A percentile compares a stretch with the other conserved stretches of the same genome.
Evolutionary conservation across 1,140 invertebrate species (phyloP).

Genomic region (Pissodes strobi): DNA sequence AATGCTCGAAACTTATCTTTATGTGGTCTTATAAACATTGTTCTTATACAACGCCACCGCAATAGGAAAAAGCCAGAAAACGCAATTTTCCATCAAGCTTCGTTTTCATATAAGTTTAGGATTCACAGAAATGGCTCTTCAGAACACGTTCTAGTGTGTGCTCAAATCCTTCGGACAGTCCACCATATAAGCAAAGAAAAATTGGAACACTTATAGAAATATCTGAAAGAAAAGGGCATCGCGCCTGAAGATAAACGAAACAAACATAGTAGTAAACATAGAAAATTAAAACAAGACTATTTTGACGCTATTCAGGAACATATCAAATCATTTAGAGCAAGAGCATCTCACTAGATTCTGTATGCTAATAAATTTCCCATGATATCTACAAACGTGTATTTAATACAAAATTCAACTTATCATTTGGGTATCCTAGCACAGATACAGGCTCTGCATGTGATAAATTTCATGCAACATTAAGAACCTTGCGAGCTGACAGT

Average conservation of each 20-base stretch:
- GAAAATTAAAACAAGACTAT: slow-evolving; percentile 9
- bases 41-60: neutral
- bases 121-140: neutral
- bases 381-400: slow-evolving; percentile 23
- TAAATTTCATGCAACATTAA: no score
- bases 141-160: neutral
- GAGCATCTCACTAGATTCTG: slow-evolving; percentile 23
- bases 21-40: slow-evolving; percentile 24
- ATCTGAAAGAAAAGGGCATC: slow-evolving; percentile 1
- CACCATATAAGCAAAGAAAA: slow-evolving; percentile 13
- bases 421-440: slow-evolving; percentile 30
- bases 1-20: slow-evolving; percentile 33
- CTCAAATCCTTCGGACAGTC: neutral
- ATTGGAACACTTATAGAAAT: slow-evolving; percentile 4
- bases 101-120: neutral
- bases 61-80: slow-evolving; percentile 13
- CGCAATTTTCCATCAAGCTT: neutral
- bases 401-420: slow-evolving; percentile 25
- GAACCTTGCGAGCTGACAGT: no score
- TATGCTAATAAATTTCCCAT: slow-evolving; percentile 28
- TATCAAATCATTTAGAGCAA: slow-evolving; percentile 20
- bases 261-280: neutral
- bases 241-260: slow-evolving; percentile 3
- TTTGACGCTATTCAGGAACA: slow-evolving; percentile 17
- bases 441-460: no score